phyloP scores from a whole-genome alignment of 37 sponge, comb jelly and placozoan species.

The Halichondria panicea region DNA sequence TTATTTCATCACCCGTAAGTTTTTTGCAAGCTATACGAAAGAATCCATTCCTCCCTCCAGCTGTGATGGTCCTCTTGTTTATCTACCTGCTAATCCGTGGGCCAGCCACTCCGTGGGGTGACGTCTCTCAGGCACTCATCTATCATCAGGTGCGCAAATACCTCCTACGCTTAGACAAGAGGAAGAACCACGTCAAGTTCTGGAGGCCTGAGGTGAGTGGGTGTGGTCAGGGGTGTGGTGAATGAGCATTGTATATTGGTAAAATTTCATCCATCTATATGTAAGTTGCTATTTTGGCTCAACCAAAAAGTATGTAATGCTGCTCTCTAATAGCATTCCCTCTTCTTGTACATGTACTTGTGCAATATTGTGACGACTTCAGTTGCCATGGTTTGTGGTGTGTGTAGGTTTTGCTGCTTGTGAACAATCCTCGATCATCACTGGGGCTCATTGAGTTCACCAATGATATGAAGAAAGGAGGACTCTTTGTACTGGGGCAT shows the following conservation, averaged over 20 bases:
- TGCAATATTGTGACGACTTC: no score
- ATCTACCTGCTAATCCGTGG: conserved; percentile 80
- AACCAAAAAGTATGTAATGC: no score
- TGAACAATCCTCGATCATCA: conserved; percentile 87
- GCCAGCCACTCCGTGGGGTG: conserved; percentile 96
- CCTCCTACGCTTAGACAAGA: conserved; percentile 90
- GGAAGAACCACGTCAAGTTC: conserved; percentile 96
- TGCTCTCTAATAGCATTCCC: no score
- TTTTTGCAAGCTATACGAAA: no score
- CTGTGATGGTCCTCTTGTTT: conserved; percentile 75
- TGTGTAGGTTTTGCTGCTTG: conserved; percentile 82
- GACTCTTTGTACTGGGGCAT: conserved; percentile 86
- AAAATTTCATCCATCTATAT: neutral
- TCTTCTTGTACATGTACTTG: no score
- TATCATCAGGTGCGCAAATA: conserved; percentile 99
- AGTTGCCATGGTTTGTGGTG: no score
- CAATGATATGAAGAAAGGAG: conserved; percentile 98
- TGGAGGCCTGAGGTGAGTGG: conserved; percentile 90
- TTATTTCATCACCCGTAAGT: no score
- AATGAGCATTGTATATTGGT: neutral
- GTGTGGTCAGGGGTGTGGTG: neutral
- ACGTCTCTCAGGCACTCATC: conserved; percentile 98
- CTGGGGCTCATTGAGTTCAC: conserved; percentile 84
- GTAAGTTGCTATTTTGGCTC: no score
- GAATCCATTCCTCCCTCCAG: conserved; percentile 42